These are phyloP conservation scores for Catharus bicknelli DNA, from an alignment of 2,113 vertebrate species.

Conservation along the genomic window DNA sequence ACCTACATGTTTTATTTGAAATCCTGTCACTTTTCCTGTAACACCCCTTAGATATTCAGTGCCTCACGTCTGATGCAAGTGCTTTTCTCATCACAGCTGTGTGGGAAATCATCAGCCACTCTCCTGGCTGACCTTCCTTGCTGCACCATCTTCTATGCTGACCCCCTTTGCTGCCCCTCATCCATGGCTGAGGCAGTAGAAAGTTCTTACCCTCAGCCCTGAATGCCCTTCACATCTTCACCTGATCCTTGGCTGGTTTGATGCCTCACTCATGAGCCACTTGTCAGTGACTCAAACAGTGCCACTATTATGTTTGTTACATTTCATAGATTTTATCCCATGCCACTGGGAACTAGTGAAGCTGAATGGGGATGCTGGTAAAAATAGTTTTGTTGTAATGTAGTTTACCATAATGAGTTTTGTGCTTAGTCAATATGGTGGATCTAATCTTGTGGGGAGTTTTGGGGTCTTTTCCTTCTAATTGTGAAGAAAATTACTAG, in stretches of 20 bases:
- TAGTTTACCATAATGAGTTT: neutral
- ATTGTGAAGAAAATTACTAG: neutral
- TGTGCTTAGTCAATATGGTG: neutral
- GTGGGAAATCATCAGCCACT: neutral
- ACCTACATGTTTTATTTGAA: neutral
- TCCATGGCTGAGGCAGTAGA: fast-evolving
- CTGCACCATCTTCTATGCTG: fast-evolving
- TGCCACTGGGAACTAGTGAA: neutral
- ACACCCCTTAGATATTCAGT: neutral
- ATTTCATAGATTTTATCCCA: neutral
- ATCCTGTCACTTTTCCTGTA: neutral
- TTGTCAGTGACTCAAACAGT: neutral
- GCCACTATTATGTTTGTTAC: neutral
- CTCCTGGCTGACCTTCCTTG: neutral
- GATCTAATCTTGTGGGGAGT: neutral
- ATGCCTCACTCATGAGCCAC: neutral
- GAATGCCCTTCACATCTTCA: neutral
- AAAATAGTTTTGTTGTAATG: neutral
- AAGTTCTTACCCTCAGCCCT: neutral
- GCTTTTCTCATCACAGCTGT: neutral
- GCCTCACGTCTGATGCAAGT: neutral
- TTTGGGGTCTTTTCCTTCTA: neutral
- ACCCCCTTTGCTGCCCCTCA: neutral
- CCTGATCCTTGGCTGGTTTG: neutral
- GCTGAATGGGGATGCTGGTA: neutral